Evolutionary conservation across 1,140 invertebrate species (phyloP).

Genomic region (Drosophila subpulchrella): DNA sequence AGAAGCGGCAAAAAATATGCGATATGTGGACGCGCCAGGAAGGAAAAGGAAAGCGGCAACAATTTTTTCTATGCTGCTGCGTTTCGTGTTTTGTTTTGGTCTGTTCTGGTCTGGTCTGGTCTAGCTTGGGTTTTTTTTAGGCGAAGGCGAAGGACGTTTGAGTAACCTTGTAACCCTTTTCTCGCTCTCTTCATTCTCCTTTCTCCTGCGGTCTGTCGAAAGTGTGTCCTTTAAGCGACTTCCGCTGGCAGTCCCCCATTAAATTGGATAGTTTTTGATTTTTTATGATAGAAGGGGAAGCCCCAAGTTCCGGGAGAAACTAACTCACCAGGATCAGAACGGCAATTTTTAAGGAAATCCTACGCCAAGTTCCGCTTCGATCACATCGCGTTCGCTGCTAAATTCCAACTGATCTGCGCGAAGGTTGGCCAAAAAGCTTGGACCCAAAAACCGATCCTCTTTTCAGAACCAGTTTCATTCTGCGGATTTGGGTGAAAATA

Average conservation of each 20-base stretch:
- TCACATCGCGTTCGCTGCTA: slow-evolving; percentile 65
- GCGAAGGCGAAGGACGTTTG: slow-evolving; percentile 82
- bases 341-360: not conserved
- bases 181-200: slow-evolving; percentile 22
- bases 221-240: slow-evolving; percentile 70
- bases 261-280: slow-evolving; percentile 29
- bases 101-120: slow-evolving; percentile 31
- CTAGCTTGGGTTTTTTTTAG: slow-evolving; percentile 56
- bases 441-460: slow-evolving; percentile 6
- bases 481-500: slow-evolving; percentile 35
- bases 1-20: slow-evolving; percentile 56
- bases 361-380: slow-evolving; percentile 25
- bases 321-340: slow-evolving; percentile 10
- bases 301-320: not conserved
- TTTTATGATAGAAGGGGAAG: not conserved
- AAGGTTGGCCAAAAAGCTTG: slow-evolving; percentile 37
- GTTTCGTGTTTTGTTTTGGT: slow-evolving; percentile 79
- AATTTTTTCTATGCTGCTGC: slow-evolving; percentile 66
- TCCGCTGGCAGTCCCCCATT: slow-evolving; percentile 37
- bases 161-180: slow-evolving; percentile 84
- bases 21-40: slow-evolving; percentile 60
- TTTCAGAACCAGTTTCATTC: slow-evolving; percentile 56
- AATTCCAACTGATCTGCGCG: slow-evolving; percentile 68
- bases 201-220: slow-evolving; percentile 51
- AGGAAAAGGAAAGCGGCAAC: slow-evolving; percentile 82